These are phyloP conservation scores for Lycia hirtaria DNA, from an alignment of 2,888 invertebrate species.

Conservation along the genomic window DNA sequence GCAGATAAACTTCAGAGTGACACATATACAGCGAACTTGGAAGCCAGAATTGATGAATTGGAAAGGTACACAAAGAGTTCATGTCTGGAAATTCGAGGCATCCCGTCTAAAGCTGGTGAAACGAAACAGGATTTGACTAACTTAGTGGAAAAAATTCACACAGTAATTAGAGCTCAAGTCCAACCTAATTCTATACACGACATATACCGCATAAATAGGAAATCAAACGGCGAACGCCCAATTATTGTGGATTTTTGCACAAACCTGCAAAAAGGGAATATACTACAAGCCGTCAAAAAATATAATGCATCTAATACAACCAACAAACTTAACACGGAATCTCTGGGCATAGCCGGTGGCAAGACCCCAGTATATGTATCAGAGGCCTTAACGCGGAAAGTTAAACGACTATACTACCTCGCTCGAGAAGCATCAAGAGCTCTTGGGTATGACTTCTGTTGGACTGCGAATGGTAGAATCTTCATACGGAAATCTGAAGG, in stretches of 20 bases:
- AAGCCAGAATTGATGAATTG: neutral
- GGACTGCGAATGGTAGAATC: neutral
- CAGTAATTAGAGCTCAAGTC: too few species aligned
- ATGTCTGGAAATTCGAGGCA: neutral
- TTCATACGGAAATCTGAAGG: neutral
- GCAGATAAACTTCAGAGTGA: neutral
- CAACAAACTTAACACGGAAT: too few species aligned
- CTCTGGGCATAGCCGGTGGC: too few species aligned
- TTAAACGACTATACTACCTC: too few species aligned
- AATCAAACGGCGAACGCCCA: neutral
- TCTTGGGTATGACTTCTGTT: neutral
- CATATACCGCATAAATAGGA: neutral
- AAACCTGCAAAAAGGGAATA: too few species aligned
- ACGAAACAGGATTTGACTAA: neutral
- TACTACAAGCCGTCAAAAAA: too few species aligned
- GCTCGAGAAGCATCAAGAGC: too few species aligned
- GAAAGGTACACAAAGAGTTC: neutral
- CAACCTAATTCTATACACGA: neutral
- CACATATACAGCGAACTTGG: neutral
- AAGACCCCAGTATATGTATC: too few species aligned
- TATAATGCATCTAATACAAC: too few species aligned
- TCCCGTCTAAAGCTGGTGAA: neutral
- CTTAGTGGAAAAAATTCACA: neutral
- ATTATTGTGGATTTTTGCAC: neutral
- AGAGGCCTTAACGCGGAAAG: too few species aligned